Evolutionary conservation across 2,888 invertebrate species (phyloP).

Genomic region (Apotomis betuletana): DNA sequence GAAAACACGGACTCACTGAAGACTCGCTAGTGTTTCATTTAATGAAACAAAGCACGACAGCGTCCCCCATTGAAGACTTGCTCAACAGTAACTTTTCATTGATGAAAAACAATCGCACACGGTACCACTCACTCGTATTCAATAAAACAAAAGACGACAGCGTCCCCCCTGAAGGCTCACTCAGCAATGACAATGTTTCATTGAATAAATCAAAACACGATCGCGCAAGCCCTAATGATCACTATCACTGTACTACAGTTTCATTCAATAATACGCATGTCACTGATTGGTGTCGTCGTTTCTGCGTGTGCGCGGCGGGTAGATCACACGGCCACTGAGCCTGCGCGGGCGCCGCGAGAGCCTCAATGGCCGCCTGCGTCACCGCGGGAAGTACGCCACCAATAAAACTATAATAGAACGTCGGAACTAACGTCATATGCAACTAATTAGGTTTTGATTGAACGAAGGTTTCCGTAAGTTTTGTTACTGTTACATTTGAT

Average conservation of each 20-base stretch:
- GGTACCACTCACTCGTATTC: too few species aligned
- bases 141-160: constrained; percentile 1
- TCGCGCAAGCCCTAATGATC: background rate
- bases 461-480: constrained; percentile 45
- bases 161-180: background rate
- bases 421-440: constrained; percentile 63
- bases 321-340: constrained; percentile 81
- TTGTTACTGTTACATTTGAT: constrained; percentile 12
- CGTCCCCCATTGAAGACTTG: background rate
- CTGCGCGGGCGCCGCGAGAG: constrained; percentile 68
- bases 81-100: background rate
- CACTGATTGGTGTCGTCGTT: constrained; percentile 38
- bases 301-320: constrained; percentile 79
- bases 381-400: constrained; percentile 77
- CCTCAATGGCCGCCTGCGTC: constrained; percentile 78
- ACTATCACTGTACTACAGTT: background rate
- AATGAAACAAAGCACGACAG: background rate
- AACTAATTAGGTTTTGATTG: constrained; percentile 65
- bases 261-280: background rate
- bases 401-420: constrained; percentile 65
- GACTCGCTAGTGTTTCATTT: background rate
- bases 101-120: too few species aligned
- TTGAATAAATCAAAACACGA: constrained; percentile 9
- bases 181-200: background rate
- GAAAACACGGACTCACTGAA: constrained; percentile 13